A percentile compares a stretch with the other conserved stretches of the same genome.
Conservation (phyloP, 2,888 invertebrate species). For the Fissipunctia ypsillon region DNA sequence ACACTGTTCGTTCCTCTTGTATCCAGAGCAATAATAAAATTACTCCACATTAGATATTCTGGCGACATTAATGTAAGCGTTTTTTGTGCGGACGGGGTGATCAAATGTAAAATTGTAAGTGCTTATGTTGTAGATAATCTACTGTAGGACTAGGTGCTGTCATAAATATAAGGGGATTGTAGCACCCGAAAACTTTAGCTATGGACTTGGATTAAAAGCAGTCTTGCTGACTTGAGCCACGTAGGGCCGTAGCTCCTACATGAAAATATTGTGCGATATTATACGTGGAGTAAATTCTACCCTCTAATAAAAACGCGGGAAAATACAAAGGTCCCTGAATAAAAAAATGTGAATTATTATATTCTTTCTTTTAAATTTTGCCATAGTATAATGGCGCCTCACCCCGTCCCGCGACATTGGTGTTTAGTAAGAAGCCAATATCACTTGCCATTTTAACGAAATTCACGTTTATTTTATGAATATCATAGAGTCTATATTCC, state of each 20-base stretch:
- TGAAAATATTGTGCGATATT: neutral
- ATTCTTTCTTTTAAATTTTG: slow-evolving; percentile 43
- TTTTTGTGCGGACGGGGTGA: slow-evolving; percentile 52
- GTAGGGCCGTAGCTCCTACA: slow-evolving; percentile 18
- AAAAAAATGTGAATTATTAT: slow-evolving; percentile 37
- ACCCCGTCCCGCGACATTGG: slow-evolving; percentile 52
- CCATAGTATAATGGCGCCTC: slow-evolving; percentile 36
- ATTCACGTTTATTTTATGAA: slow-evolving; percentile 59
- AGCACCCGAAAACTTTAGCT: slow-evolving; percentile 12
- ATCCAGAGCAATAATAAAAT: slow-evolving; percentile 51
- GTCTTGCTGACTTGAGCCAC: neutral
- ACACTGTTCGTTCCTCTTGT: slow-evolving; percentile 56
- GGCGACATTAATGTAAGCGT: slow-evolving; percentile 49
- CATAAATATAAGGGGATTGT: slow-evolving; percentile 27
- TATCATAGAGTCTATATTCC: slow-evolving; percentile 66
- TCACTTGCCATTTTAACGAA: slow-evolving; percentile 72
- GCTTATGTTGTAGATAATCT: slow-evolving; percentile 57
- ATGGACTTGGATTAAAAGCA: slow-evolving; percentile 6
- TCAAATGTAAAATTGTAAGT: slow-evolving; percentile 42
- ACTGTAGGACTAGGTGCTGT: slow-evolving; percentile 55
- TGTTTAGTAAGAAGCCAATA: slow-evolving; percentile 65
- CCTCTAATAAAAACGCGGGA: slow-evolving; percentile 1
- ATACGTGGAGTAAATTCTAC: slow-evolving; percentile 1
- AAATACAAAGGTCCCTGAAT: slow-evolving; percentile 19
- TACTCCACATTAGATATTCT: slow-evolving; percentile 42